Evolutionary conservation across 2,888 invertebrate species (phyloP), one percentile per base, ranked within the genome.

Genomic region (Acleris literana): DNA sequence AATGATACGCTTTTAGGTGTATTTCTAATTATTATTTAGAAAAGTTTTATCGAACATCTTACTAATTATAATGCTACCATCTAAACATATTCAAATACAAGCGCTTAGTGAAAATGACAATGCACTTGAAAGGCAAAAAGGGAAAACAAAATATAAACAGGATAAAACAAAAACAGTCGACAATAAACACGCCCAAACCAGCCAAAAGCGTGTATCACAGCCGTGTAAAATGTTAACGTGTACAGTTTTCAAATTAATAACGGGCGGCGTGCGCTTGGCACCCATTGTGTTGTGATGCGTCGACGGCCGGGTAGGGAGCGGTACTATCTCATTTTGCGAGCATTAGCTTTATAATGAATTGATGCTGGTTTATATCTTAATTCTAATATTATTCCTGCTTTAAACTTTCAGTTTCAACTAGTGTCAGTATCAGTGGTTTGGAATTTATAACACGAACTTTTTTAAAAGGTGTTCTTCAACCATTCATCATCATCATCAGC

Each of bases 221-320:
- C 17, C 25, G 44, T 57, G 57, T 56, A 46, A 53, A 71, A 60
- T 51, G 52, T 53, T 49, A 56, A 69, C 67, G 52, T 68, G 70
- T 61, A 68, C 74, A 68, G 73, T 64, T 67, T 61, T 58, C 53
- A 52, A 66, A 58, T 63, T 61, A 63, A 63, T 65, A 20, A 56
- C 49, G n/a, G 33, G 7, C 48, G 29, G 58, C 63, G 60, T 76
- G 75, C 44, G 25, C 64, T 11, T 71, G 75, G 74, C 72, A 74
- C 62, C 61, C 68, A 71, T 76, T 76, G 75, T 76, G 63, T 33
- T 22, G 33, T 29, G 53, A 54, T 54, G 54, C 54, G 54, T 39
- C 39, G 16, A 52, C 39, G 13, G 7, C 22, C n/a, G 55, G 20
- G 11, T 20, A 17, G 46, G 33, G 33, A 4, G 56, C 39, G 44